Conservation (phyloP, 2,888 invertebrate species). For the Baronia brevicornis region DNA sequence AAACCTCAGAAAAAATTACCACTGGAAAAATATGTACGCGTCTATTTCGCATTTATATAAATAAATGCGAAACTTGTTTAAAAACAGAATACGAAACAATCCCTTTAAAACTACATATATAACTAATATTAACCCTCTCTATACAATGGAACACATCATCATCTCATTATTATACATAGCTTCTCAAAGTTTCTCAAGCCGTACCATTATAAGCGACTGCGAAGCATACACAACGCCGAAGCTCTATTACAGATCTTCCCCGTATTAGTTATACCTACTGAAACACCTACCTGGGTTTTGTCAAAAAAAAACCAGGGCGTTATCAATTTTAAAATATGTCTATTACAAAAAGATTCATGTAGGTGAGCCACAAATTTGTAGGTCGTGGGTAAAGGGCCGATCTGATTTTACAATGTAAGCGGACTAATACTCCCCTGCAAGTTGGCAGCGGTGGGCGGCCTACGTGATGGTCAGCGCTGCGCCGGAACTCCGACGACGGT, state of each 20-base stretch:
- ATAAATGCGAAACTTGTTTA: constrained; percentile 24
- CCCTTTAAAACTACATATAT: constrained; percentile 22
- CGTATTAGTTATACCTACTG: constrained; percentile 3
- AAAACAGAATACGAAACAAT: constrained; percentile 27
- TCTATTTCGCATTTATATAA: constrained; percentile 24
- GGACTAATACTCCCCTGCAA: too few species aligned
- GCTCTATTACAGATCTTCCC: constrained; percentile 4
- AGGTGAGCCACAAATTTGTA: too few species aligned
- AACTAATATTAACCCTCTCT: constrained; percentile 24
- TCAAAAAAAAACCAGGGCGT: too few species aligned
- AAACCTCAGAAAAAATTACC: constrained; percentile 20
- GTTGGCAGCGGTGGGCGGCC: too few species aligned
- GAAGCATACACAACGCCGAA: constrained; percentile 19
- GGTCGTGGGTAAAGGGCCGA: too few species aligned
- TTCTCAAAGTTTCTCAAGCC: constrained; percentile 16
- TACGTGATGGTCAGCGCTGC: too few species aligned
- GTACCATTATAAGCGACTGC: constrained; percentile 18
- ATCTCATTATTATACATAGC: constrained; percentile 18
- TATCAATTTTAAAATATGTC: too few species aligned
- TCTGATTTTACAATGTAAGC: too few species aligned
- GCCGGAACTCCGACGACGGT: too few species aligned
- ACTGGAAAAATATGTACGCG: constrained; percentile 20
- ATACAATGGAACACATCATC: constrained; percentile 25
- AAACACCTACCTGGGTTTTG: too few species aligned
- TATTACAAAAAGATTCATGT: too few species aligned